Evolutionary conservation across 2,888 invertebrate genomes (phyloP).

Genomic region (Cerceris ruficornis): DNA sequence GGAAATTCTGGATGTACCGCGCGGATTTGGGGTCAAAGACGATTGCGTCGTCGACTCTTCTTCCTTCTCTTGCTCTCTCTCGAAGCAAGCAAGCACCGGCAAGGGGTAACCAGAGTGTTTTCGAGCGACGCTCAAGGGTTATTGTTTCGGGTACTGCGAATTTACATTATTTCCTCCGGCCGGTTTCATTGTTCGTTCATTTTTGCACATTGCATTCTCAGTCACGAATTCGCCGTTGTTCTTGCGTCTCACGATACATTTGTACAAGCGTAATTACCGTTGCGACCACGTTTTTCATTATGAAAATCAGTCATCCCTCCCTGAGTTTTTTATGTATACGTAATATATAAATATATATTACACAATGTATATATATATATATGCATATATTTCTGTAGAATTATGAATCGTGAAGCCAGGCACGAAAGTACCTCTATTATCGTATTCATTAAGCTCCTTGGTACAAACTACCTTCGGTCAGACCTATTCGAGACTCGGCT

Average conservation of each 20-base stretch:
- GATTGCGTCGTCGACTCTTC: constrained; percentile 52
- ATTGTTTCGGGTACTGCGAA: constrained; percentile 67
- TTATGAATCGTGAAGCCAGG: constrained; percentile 5
- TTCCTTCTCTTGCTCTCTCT: constrained; percentile 32
- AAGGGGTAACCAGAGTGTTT: constrained; percentile 61
- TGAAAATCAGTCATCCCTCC: constrained; percentile 47
- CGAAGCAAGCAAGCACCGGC: constrained; percentile 16
- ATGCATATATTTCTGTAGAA: constrained; percentile 8
- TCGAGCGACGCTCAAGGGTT: constrained; percentile 67
- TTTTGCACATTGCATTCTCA: constrained; percentile 63
- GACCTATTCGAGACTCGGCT: not conserved
- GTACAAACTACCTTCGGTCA: constrained; percentile 4
- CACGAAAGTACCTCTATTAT: constrained; percentile 25
- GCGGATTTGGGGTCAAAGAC: constrained; percentile 64
- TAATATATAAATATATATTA: too few species aligned
- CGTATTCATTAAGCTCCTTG: constrained; percentile 28
- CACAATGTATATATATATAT: too few species aligned
- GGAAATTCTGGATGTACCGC: constrained; percentile 43
- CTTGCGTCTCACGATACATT: constrained; percentile 61
- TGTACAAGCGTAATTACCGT: constrained; percentile 64
- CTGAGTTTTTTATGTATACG: not conserved
- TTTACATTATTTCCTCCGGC: constrained; percentile 67
- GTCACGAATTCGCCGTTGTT: constrained; percentile 61
- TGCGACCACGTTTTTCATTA: constrained; percentile 64
- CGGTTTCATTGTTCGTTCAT: constrained; percentile 62